Base-by-base conservation (phyloP, 2,113 vertebrate genomes). In the Laticauda colubrina region DNA sequence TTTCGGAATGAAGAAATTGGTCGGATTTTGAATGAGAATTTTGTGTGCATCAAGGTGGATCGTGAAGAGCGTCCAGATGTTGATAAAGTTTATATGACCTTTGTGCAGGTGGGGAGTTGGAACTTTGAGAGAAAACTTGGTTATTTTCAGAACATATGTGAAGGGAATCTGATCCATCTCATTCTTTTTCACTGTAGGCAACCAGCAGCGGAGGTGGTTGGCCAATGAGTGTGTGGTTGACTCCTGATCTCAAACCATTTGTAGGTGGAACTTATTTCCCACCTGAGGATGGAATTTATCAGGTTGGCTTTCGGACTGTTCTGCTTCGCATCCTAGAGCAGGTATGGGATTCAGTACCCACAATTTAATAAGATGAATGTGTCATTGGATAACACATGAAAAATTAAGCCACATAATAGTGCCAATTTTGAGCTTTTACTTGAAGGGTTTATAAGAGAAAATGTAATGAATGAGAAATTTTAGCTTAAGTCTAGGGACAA, bases 161-260 rank as follows among this genome's bases (percentile, higher is more conserved):
- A 94, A 64, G 81, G 8, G 59, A 4, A 55, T 54, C 61, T 92
- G 12, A 39, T 59, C 92, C 51, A 3, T 21, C 9, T 24, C 4
- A 23, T 85, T n/a, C 0, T 0, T 7, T 57, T 93, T 85, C 94
- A 89, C 81, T 91, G 87, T 95, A 99, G 99, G 98, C 98, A 61
- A 99, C 98, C 87, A 98, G 98, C 39, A 99, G 98, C 24, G 98
- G 99, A 89, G 99, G 99, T 64, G 99, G 99, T 51, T 99, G 99
- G 99, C 99, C 99, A 5, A 99, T 99, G 99, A 99, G 98, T 2
- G 99, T 99, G 43, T 99, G 99, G 99, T 94, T 99, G 95, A 99
- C 99, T 23, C 99, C 99, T 91, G 98, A 98, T 39, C 98, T 99
- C 11, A 97, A 96, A 95, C 99, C 99, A 59, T 99, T 99, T 93